phyloP scores from a whole-genome alignment of 2,113 vertebrate genomes.

The Tiliqua scincoides region DNA sequence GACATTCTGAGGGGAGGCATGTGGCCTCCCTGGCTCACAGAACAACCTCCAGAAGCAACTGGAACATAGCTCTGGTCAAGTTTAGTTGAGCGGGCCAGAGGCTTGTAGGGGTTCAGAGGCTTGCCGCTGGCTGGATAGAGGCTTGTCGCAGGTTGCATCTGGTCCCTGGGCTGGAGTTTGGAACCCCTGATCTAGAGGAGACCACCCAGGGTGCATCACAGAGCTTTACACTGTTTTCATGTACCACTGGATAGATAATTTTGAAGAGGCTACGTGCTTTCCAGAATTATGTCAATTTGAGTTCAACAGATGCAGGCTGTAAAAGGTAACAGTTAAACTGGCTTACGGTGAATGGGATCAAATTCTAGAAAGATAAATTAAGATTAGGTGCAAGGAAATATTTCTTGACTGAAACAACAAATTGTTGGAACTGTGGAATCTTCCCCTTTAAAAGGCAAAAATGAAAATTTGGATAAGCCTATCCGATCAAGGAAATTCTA shows the following conservation, averaged over 20 bases:
- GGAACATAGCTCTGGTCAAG: too few species aligned
- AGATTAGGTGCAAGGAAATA: background rate
- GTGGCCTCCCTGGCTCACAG: too few species aligned
- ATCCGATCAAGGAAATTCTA: background rate
- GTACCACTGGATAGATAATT: constrained; percentile 40
- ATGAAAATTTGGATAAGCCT: background rate
- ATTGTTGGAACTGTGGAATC: background rate
- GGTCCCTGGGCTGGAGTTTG: too few species aligned
- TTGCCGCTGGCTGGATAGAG: too few species aligned
- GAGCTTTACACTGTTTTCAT: constrained; percentile 47
- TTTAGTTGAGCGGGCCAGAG: too few species aligned
- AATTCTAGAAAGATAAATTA: background rate
- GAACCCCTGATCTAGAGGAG: constrained; percentile 48
- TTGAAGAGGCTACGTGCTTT: constrained; percentile 11
- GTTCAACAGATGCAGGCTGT: background rate
- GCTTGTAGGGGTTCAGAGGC: too few species aligned
- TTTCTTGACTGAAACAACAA: background rate
- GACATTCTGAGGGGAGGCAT: too few species aligned
- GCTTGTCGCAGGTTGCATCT: too few species aligned
- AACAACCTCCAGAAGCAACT: too few species aligned
- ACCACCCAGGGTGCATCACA: constrained; percentile 35
- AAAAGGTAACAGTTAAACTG: background rate
- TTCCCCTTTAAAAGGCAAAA: background rate
- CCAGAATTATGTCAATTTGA: background rate
- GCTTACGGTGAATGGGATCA: background rate